phyloP scores from a whole-genome alignment of 2,113 vertebrate species.

The Phalacrocorax brasilianus region DNA sequence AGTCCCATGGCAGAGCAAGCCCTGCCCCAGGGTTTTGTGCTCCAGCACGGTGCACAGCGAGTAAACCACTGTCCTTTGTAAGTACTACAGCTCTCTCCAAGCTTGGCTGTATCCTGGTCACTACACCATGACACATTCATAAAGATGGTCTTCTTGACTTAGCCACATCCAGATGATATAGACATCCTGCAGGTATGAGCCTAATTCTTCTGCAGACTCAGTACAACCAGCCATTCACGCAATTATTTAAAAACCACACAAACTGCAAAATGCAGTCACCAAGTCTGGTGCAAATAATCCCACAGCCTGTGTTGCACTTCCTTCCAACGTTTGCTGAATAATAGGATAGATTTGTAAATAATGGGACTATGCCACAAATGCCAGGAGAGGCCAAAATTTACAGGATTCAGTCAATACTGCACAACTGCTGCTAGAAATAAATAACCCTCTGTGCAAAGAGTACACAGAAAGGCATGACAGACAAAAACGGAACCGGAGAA shows the following conservation, averaged over 20 bases:
- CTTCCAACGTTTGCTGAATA: neutral
- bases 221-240: neutral
- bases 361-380: neutral
- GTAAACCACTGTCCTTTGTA: fast-evolving
- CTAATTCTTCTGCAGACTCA: fast-evolving
- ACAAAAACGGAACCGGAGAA: neutral
- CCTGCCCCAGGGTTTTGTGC: neutral
- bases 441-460: neutral
- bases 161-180: neutral
- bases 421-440: neutral
- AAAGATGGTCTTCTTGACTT: neutral
- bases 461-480: neutral
- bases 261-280: neutral
- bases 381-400: neutral
- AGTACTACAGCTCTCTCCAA: neutral
- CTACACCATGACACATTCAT: fast-evolving
- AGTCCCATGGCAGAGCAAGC: neutral
- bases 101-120: too few relatives aligned
- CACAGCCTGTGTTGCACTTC: neutral
- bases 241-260: neutral
- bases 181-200: neutral
- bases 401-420: neutral
- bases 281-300: neutral
- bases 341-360: neutral
- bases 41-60: neutral